Evolutionary conservation across 2,113 vertebrate species (phyloP), one percentile per base, ranked within the genome.

Genomic region (Gorsachius goisagi): DNA sequence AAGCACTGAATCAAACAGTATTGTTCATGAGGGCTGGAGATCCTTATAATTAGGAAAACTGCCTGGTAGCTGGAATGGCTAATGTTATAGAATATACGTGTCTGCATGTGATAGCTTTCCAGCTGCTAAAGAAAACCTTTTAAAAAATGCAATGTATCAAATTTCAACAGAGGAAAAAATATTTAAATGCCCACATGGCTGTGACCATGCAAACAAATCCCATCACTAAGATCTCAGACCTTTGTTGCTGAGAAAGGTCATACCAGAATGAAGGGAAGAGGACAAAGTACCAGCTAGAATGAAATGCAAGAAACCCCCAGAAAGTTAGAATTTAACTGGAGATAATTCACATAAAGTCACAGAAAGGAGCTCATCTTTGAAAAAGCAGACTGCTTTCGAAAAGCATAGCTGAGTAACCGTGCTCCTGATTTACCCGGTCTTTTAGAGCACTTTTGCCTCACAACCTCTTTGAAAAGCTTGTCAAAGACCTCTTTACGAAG

Each of bases 251-350:
- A 74, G 64, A 78, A 80, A 69, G 23, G 6, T 78, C 28, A 32
- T n/a, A 68, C 6, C 15, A 69, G 33, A 92, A 60, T 0, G 0
- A 82, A 56, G 58, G 39, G 35, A 72, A 71, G n/a, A 88, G n/a
- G 32, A 39, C 12, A n/a, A 88, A 71, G 23, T 32, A 62, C 5
- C 0, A 0, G 12, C 67, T 52, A 44, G 17, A 60, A n/a, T 28
- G 22, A 87, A 87, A 94, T 26, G 35, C 24, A 49, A 53, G 17
- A 81, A 84, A 47, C 3, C 7, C 14, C 8, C 15, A 87, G 52
- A n/a, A 91, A 66, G 24, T 68, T 45, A 68, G 30, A 59, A 17
- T 72, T 84, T 47, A 82, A 68, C n/a, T 69, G 10, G 26, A 62
- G 27, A 49, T 58, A 73, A 75, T 68, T 87, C 58, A 68, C 22